A percentile compares a stretch with the other conserved stretches of the same genome.
These are phyloP conservation scores for Linnaemya tessellans DNA, from an alignment of 2,888 invertebrate genomes.

Conservation along the genomic window DNA sequence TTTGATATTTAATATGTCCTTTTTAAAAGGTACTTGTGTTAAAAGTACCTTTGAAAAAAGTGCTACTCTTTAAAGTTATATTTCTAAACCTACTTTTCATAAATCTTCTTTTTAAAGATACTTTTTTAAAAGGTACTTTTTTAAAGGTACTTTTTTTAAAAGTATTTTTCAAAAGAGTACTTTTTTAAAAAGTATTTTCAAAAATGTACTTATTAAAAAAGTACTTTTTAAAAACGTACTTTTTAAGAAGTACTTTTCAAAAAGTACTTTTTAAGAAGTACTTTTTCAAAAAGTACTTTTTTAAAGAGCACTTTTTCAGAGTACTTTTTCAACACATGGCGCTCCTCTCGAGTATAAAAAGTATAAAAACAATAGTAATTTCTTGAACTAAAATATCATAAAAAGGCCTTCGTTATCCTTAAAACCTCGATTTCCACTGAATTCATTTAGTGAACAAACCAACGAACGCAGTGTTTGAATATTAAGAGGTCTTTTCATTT, in stretches of 20 bases:
- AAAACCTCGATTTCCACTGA: neutral
- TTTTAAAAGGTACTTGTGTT: too few relatives aligned
- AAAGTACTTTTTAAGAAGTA: neutral
- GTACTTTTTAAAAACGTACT: neutral
- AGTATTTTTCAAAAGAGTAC: neutral
- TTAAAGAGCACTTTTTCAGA: neutral
- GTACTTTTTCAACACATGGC: neutral
- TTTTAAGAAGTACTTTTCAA: neutral
- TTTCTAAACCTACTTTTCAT: too few relatives aligned
- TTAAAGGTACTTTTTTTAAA: neutral
- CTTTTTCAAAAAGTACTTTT: neutral
- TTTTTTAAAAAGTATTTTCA: neutral
- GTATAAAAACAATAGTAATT: neutral
- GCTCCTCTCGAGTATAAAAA: too few relatives aligned
- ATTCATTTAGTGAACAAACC: neutral
- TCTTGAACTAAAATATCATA: too few relatives aligned
- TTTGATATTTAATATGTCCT: neutral
- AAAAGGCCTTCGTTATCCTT: conserved; percentile 9
- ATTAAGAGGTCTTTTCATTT: conserved; percentile 54
- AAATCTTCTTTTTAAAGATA: neutral
- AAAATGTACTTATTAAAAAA: neutral
- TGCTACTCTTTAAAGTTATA: too few relatives aligned
- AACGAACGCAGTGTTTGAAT: conserved; percentile 43
- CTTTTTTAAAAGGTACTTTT: neutral
- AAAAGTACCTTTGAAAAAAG: too few relatives aligned